Conservation (phyloP, 2,113 vertebrate species). For the Anguilla rostrata region DNA sequence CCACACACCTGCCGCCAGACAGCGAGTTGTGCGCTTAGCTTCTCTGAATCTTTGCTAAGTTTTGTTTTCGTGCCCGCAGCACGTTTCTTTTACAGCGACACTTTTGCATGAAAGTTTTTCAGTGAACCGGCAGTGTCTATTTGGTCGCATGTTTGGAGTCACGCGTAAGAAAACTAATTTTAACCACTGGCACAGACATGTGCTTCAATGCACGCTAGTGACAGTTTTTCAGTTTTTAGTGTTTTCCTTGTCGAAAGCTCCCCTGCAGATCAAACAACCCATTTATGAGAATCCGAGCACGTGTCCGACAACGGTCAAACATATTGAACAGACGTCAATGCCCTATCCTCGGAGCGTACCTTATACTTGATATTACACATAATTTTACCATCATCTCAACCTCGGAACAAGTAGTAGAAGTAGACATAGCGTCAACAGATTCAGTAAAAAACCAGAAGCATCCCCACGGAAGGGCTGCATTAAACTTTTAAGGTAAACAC, state of each 20-base stretch:
- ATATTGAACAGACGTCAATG: too few species aligned
- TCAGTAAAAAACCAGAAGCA: neutral
- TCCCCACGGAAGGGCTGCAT: neutral
- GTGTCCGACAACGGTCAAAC: too few species aligned
- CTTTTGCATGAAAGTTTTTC: neutral
- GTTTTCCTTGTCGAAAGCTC: neutral
- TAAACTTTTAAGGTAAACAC: neutral
- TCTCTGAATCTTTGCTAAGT: conserved; percentile 1
- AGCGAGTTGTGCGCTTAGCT: neutral
- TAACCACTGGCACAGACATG: neutral
- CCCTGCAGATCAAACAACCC: neutral
- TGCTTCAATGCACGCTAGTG: neutral
- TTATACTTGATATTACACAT: too few species aligned
- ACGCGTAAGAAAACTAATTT: neutral
- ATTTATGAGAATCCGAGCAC: neutral
- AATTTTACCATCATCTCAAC: too few species aligned
- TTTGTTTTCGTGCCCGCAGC: neutral
- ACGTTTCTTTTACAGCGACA: neutral
- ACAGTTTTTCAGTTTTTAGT: neutral
- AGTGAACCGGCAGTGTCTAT: neutral
- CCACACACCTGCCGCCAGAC: too few species aligned
- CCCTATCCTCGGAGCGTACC: too few species aligned
- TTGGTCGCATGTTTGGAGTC: neutral
- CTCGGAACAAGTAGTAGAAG: too few species aligned
- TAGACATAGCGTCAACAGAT: neutral